Evolutionary conservation across 2,113 vertebrate species (phyloP).

Genomic region (Andinoacara biseriatus): DNA sequence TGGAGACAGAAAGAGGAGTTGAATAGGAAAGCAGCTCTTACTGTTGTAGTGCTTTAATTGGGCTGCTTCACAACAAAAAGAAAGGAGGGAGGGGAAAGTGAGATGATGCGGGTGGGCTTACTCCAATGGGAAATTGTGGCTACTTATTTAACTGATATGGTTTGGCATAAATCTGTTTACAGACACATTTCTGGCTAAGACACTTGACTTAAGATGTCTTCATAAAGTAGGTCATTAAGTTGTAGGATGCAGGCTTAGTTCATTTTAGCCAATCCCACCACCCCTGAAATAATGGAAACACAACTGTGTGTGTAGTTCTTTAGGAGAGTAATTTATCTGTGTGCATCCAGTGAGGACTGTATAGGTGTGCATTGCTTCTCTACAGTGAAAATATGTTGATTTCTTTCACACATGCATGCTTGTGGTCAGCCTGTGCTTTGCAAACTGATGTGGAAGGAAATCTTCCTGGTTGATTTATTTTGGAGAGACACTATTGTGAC

Average conservation of each 20-base stretch:
- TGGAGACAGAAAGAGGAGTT: background rate
- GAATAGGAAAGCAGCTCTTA: conserved; percentile 32
- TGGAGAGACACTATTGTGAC: conserved; percentile 8
- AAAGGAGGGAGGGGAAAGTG: background rate
- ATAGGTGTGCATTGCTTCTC: background rate
- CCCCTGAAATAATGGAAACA: background rate
- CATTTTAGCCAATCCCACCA: background rate
- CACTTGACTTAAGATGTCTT: background rate
- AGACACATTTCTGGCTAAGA: background rate
- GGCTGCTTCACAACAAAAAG: conserved; percentile 26
- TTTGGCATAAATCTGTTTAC: background rate
- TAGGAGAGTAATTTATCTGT: background rate
- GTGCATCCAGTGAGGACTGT: conserved; percentile 19
- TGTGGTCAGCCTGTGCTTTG: conserved; percentile 11
- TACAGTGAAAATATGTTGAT: background rate
- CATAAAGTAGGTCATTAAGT: background rate
- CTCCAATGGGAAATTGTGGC: conserved; percentile 13
- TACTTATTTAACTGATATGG: background rate
- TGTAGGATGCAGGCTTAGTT: background rate
- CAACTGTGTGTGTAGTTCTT: background rate
- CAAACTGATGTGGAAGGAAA: background rate
- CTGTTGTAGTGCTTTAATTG: conserved; percentile 51
- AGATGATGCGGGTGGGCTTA: background rate
- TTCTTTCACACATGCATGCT: conserved; percentile 48
- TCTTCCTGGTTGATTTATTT: background rate